Evolutionary conservation across 1,140 invertebrate genomes (phyloP), one percentile per base, ranked within the genome.

Genomic region (Cydia pomonella): DNA sequence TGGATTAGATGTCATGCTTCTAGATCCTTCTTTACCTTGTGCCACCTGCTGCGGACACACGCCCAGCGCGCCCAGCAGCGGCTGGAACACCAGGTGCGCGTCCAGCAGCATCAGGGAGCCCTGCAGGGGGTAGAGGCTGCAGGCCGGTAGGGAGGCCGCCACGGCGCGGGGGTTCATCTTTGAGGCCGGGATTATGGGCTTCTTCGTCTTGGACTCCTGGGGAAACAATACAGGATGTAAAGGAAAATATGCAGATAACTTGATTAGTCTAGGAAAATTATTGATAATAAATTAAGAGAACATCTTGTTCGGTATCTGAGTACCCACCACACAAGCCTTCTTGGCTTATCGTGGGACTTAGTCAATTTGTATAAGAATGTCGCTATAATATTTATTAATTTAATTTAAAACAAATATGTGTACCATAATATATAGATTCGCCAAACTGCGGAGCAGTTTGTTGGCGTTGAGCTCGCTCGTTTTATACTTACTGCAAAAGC

Each of bases 11-110:
- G 50, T 53, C 50, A n/a, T 21, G 13, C 2, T 44, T 44, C 12
- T 53, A 21, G n/a, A 9, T 53, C 16, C 16, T 59, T 7, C 4
- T 13, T 64, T 13, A 95, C 94, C 94, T 76, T 92, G 91, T 6
- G 90, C 85, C 13, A 98, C 96, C 93, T 98, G 97, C 84, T 97
- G 96, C 1, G 97, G 97, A 94, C 97, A 97, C 0, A 98, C 96
- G 21, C 97, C 97, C 7, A 98, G 93, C 50, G 96, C 96, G 0
- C 96, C 95, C 9, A 98, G 91, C 72, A 98, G 93, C 0, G 97
- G 97, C 85, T 98, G 96, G 90, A 98, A 98, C 78, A 98, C 98
- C n/a, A 98, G 94, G 94, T 98, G 97, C 18, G 97, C 97, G 92
- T 98, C 97, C 73, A 98, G 92, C 63, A 98, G 90, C 88, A 97